Percentiles rank a stretch among this genome's conserved stretches.
phyloP scores from a whole-genome alignment of 2,797 vertebrate genomes.

The Clarias platycephalus region DNA sequence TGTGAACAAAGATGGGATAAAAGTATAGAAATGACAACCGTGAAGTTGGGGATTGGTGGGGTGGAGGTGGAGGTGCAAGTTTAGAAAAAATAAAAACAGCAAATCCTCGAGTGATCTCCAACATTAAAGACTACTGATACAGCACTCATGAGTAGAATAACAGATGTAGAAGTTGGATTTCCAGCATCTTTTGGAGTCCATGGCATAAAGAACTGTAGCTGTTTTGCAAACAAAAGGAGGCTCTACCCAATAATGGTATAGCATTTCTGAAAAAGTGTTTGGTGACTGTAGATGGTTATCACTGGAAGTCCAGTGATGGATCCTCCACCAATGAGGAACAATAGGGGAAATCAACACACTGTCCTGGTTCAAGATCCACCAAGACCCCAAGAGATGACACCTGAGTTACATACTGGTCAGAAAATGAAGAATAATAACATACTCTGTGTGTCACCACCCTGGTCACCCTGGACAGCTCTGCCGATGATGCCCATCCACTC shows the following conservation, averaged over 20 bases:
- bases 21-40: background rate
- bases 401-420: background rate
- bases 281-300: background rate
- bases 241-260: background rate
- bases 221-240: background rate
- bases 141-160: background rate
- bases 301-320: background rate
- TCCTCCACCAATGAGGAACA: background rate
- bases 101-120: background rate
- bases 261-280: background rate
- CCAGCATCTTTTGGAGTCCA: background rate
- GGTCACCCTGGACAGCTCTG: slow-evolving; percentile 62
- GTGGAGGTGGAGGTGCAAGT: background rate
- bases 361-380: background rate
- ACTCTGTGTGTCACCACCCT: slow-evolving; percentile 70
- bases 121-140: background rate
- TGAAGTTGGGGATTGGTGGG: background rate
- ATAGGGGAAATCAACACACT: background rate
- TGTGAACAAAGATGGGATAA: background rate
- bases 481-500: slow-evolving; percentile 62
- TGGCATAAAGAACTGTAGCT: too few species aligned
- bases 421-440: background rate
- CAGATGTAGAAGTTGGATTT: background rate
- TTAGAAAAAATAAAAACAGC: background rate
- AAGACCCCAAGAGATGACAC: background rate